phyloP scores from a whole-genome alignment of 2,888 invertebrate genomes.

The Thumatha senex region DNA sequence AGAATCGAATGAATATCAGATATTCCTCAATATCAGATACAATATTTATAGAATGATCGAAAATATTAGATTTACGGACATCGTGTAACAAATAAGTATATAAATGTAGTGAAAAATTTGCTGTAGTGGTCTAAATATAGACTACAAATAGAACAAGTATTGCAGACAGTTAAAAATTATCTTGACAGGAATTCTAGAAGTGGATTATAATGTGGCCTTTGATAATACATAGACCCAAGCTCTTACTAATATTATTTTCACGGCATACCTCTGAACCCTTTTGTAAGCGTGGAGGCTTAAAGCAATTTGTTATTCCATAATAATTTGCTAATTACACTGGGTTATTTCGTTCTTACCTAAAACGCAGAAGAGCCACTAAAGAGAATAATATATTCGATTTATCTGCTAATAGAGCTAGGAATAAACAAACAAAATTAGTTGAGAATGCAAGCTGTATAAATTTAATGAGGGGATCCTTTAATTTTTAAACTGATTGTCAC shows the following conservation, averaged over 20 bases:
- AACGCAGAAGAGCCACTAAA: slow-evolving; percentile 63
- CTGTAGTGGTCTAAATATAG: too few relatives aligned
- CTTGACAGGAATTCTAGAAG: too few relatives aligned
- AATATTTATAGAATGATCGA: too few relatives aligned
- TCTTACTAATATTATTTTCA: slow-evolving; percentile 25
- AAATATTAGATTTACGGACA: too few relatives aligned
- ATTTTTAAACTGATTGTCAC: slow-evolving; percentile 70
- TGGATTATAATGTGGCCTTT: too few relatives aligned
- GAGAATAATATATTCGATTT: slow-evolving; percentile 77
- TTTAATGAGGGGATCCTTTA: slow-evolving; percentile 68
- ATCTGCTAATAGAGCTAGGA: slow-evolving; percentile 70
- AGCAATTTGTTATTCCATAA: slow-evolving; percentile 51
- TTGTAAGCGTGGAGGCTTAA: slow-evolving; percentile 36
- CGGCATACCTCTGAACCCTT: slow-evolving; percentile 10
- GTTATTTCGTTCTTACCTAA: slow-evolving; percentile 52
- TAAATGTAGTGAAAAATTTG: too few relatives aligned
- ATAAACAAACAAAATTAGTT: slow-evolving; percentile 74
- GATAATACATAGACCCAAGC: slow-evolving; percentile 1
- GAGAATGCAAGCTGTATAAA: slow-evolving; percentile 64
- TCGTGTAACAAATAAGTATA: too few relatives aligned
- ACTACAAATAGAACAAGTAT: too few relatives aligned
- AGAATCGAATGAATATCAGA: too few relatives aligned
- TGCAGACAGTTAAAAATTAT: too few relatives aligned
- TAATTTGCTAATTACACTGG: slow-evolving; percentile 66
- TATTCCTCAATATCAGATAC: too few relatives aligned